A percentile compares a stretch with the other conserved stretches of the same genome.
Evolutionary conservation across 1,140 invertebrate genomes (phyloP).

Genomic region (Eufriesea mexicana): DNA sequence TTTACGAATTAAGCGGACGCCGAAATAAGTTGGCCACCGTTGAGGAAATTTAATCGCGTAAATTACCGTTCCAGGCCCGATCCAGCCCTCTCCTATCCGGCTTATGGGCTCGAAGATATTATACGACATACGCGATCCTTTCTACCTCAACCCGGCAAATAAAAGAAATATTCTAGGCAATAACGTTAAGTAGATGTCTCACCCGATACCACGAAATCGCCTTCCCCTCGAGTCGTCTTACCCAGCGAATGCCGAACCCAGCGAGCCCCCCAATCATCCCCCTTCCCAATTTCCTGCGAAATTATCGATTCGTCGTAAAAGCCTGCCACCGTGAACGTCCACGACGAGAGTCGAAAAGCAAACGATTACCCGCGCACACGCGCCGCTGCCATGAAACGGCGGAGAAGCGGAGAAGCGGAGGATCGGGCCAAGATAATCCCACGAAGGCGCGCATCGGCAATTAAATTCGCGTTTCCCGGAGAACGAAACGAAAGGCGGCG

Average conservation of each 20-base stretch:
- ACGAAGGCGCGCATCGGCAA: neutral
- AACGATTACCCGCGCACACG: neutral
- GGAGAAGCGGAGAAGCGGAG: neutral
- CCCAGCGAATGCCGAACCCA: no score
- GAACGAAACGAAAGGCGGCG: conserved; percentile 21
- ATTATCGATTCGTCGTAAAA: conserved; percentile 11
- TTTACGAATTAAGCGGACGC: no score
- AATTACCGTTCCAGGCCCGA: neutral
- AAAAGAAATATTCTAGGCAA: neutral
- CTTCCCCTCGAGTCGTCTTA: neutral
- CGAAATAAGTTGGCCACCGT: no score
- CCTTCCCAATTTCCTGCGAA: neutral
- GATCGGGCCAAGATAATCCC: neutral
- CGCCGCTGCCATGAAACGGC: neutral
- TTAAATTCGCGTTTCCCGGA: conserved; percentile 12
- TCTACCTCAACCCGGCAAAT: neutral
- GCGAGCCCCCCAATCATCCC: no score
- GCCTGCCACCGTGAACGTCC: no score
- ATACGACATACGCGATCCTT: neutral
- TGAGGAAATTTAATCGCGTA: neutral
- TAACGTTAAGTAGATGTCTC: neutral
- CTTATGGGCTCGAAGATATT: neutral
- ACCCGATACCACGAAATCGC: neutral
- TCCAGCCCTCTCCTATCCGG: neutral
- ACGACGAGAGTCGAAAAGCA: neutral